phyloP scores from a whole-genome alignment of 2,113 vertebrate genomes.

The Halcyon senegalensis region DNA sequence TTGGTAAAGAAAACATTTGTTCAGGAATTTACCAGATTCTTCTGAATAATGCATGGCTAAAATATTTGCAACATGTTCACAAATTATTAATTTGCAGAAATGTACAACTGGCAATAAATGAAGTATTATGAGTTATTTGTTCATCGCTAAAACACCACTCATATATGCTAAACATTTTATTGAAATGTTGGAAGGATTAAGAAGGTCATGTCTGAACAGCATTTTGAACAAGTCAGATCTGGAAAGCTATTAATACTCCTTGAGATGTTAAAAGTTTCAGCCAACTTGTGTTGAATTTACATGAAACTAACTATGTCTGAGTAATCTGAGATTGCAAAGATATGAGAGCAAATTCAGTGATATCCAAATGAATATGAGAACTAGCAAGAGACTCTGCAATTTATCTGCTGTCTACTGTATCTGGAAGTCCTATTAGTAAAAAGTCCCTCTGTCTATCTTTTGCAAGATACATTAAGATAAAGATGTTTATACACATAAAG shows the following conservation, averaged over 20 bases:
- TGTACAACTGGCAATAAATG: not conserved
- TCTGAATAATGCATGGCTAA: not conserved
- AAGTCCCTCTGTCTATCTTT: not conserved
- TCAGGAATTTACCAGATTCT: not conserved
- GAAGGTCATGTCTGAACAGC: slow-evolving; percentile 42
- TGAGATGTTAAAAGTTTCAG: slow-evolving; percentile 21
- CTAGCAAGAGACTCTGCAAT: not conserved
- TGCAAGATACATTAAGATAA: not conserved
- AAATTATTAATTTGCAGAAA: not conserved
- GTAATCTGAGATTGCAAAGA: slow-evolving; percentile 21
- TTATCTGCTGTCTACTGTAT: not conserved
- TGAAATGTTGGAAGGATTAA: slow-evolving; percentile 25
- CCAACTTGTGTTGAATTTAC: slow-evolving; percentile 22
- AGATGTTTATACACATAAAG: not conserved
- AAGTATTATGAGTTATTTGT: not conserved
- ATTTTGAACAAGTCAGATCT: slow-evolving; percentile 52
- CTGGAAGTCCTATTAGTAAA: not conserved
- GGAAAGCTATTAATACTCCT: slow-evolving; percentile 38
- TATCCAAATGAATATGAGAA: not conserved
- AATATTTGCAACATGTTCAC: not conserved
- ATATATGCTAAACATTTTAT: not conserved
- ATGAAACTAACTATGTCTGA: slow-evolving; percentile 31
- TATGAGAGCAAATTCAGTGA: not conserved
- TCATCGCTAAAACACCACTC: not conserved
- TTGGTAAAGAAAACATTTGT: not conserved